Percentiles rank a stretch among this genome's conserved stretches.
phyloP scores from a whole-genome alignment of 2,113 vertebrate species.

The Dasyurus viverrinus region DNA sequence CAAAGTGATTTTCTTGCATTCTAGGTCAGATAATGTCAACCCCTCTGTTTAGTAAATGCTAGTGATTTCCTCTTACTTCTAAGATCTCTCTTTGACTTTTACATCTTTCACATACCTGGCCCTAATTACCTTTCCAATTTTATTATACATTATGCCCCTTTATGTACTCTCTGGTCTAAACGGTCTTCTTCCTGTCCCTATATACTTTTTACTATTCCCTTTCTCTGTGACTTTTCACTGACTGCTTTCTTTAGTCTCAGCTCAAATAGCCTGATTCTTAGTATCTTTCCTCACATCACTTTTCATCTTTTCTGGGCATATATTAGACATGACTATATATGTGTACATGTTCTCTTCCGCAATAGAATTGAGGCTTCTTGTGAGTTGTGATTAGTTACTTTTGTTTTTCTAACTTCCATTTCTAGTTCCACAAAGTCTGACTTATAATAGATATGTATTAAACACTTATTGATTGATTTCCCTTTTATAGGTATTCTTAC shows the following conservation, averaged over 20 bases:
- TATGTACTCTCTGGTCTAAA: neutral
- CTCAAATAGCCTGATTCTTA: neutral
- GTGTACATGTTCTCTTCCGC: neutral
- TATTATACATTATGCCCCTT: neutral
- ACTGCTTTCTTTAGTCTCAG: neutral
- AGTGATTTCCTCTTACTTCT: neutral
- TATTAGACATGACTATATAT: neutral
- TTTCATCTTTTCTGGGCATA: neutral
- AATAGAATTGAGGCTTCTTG: neutral
- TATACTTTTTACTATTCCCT: neutral
- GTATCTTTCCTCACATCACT: neutral
- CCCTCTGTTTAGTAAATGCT: neutral
- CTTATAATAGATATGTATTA: neutral
- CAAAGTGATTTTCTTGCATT: neutral
- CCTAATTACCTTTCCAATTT: neutral
- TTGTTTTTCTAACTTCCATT: neutral
- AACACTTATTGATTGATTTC: neutral
- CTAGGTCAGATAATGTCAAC: neutral
- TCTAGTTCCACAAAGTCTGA: neutral
- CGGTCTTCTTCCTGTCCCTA: neutral
- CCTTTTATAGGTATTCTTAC: neutral
- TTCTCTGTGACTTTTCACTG: neutral
- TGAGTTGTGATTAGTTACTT: neutral
- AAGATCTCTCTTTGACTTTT: neutral
- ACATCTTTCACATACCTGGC: neutral